These are phyloP conservation scores for Paracyclopina nana DNA, from an alignment of 1,140 invertebrate genomes.

Conservation along the genomic window DNA sequence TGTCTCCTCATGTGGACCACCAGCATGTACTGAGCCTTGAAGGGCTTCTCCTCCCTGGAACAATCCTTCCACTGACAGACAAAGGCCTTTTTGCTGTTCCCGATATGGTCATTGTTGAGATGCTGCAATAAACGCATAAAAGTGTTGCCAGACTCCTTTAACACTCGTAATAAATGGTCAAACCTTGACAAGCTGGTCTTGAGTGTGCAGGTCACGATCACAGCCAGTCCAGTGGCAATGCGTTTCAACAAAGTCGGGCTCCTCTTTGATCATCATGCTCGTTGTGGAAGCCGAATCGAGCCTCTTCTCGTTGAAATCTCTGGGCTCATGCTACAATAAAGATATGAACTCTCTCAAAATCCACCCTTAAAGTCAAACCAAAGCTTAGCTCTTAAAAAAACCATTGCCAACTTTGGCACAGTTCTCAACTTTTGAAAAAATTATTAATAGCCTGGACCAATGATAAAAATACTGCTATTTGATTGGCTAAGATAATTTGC, in stretches of 20 bases:
- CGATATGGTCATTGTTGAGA: constrained; percentile 89
- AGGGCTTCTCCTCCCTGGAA: constrained; percentile 80
- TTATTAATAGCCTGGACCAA: too few species aligned
- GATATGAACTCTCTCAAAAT: too few species aligned
- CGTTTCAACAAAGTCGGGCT: constrained; percentile 86
- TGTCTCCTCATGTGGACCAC: constrained; percentile 95
- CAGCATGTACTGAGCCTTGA: constrained; percentile 98
- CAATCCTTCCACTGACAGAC: constrained; percentile 90
- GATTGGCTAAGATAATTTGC: too few species aligned
- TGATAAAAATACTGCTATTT: too few species aligned
- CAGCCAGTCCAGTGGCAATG: constrained; percentile 94
- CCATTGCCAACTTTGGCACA: too few species aligned
- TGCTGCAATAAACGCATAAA: constrained; percentile 39
- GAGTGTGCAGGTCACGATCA: constrained; percentile 67
- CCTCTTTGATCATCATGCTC: constrained; percentile 25
- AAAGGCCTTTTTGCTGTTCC: constrained; percentile 86
- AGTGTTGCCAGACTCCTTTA: background rate
- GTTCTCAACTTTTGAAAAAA: too few species aligned
- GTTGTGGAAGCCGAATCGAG: too few species aligned
- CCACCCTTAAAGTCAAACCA: too few species aligned
- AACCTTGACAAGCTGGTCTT: constrained; percentile 43
- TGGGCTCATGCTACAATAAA: too few species aligned
- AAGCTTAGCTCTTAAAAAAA: too few species aligned
- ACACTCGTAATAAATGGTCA: background rate
- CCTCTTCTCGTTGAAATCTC: too few species aligned